These are phyloP conservation scores for Remorina albescens DNA, from an alignment of 2,797 vertebrate genomes.

Conservation along the genomic window DNA sequence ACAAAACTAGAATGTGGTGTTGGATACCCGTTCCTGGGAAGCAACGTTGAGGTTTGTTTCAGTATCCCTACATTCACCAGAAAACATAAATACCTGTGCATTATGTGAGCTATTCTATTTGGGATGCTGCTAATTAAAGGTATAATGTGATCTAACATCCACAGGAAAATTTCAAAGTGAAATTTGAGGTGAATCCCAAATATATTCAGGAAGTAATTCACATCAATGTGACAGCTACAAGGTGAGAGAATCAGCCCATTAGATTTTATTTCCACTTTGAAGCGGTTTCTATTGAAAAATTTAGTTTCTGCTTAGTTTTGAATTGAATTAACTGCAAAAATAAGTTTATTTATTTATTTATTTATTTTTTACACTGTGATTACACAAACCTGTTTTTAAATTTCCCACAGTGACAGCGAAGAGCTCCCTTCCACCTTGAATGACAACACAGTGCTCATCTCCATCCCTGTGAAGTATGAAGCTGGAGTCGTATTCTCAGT, in stretches of 20 bases:
- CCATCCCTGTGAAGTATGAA: constrained; percentile 92
- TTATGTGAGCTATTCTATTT: background rate
- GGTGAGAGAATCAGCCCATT: constrained; percentile 80
- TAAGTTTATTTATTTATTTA: background rate
- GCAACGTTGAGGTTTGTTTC: constrained; percentile 80
- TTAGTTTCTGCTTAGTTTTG: background rate
- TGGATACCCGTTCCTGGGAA: constrained; percentile 93
- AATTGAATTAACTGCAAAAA: background rate
- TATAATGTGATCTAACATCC: constrained; percentile 5
- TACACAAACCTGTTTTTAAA: background rate
- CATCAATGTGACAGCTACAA: constrained; percentile 88
- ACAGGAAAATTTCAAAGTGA: constrained; percentile 90
- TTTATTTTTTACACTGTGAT: background rate
- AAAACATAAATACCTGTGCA: background rate
- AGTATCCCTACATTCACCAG: background rate
- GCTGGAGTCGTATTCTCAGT: constrained; percentile 88
- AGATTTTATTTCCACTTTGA: background rate
- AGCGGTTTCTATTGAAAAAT: background rate
- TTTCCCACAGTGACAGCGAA: constrained; percentile 91
- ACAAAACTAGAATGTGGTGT: constrained; percentile 90
- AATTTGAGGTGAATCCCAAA: constrained; percentile 90
- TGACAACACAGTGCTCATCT: constrained; percentile 88
- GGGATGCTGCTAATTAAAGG: constrained; percentile 3
- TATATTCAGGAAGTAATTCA: constrained; percentile 86
- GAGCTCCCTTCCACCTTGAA: constrained; percentile 82